Evolutionary conservation across 2,113 vertebrate genomes (phyloP), one percentile per base, ranked within the genome.

Genomic region (Bos javanicus): DNA sequence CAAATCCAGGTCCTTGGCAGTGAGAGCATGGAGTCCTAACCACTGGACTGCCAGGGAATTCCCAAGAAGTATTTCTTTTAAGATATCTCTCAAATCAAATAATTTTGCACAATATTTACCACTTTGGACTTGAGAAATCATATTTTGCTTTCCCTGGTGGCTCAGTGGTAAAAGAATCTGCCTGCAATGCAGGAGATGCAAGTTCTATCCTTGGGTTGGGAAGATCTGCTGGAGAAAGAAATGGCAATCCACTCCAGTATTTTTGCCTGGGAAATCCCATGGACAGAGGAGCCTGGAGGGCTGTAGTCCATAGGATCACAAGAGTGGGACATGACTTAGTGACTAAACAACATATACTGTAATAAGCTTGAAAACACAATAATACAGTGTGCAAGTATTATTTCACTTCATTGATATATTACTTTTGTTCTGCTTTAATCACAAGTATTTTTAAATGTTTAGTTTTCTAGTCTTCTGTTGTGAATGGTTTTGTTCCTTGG

Each of bases 291-390:
- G 39, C 23, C 71, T 76, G 39, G 39, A 43, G 14, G 71, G 39
- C 71, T 76, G 6, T 26, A 43, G 23, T 76, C 39, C 23, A 76
- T 1, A 76, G 71, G 39, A 43, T 43, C 23, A 43, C 71, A 76
- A 76, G 12, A 76, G 36, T 76, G 71, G 71, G 71, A 76, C 39
- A 26, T 76, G 71, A 76, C 71, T 76, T 26, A 76, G 23, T 43
- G 6, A 43, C 71, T 26, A 76, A 76, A 43, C 23, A 76, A 43
- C 82, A 28, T 82, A 82, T 89, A 92, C n/a, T 90, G 5, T 85
- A 95, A 56, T 93, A 97, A 89, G 28, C 57, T 95, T 97, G 33
- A 96, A 97, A 88, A 87, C 50, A 87, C 15, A 56, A 30, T 57
- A 87, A 48, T 54, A 93, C 17, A 54, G 13, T 64, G 67, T 91